phyloP scores from a whole-genome alignment of 2,113 vertebrate genomes.

The Macrotis lagotis region DNA sequence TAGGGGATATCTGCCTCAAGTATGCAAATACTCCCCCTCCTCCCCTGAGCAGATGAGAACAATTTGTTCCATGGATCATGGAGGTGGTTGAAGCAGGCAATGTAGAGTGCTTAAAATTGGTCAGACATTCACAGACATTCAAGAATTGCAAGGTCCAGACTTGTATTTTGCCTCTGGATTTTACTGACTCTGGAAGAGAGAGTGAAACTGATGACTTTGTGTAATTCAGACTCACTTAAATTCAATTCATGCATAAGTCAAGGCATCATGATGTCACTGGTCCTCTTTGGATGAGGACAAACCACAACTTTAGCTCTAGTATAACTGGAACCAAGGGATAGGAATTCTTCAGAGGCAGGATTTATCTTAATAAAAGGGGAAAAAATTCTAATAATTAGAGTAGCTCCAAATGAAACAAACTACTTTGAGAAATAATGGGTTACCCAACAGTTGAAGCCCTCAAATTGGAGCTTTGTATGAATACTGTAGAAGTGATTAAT shows the following conservation, averaged over 20 bases:
- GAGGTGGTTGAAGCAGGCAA: background rate
- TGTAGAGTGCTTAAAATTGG: background rate
- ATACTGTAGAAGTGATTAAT: background rate
- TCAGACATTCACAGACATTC: background rate
- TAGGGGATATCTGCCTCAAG: background rate
- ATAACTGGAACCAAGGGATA: background rate
- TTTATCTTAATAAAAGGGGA: background rate
- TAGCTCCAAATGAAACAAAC: background rate
- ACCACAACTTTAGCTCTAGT: background rate
- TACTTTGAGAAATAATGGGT: background rate
- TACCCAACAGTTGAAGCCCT: background rate
- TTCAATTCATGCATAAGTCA: background rate
- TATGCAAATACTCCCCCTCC: no score
- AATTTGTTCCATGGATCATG: background rate
- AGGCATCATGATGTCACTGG: background rate
- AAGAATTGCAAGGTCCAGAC: no score
- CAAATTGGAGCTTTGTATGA: background rate
- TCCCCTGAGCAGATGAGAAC: no score
- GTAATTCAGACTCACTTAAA: background rate
- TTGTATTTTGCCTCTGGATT: background rate
- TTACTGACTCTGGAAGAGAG: background rate
- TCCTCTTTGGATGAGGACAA: background rate
- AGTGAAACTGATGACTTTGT: background rate
- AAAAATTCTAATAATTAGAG: background rate
- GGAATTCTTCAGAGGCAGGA: background rate